A percentile compares a stretch with the other conserved stretches of the same genome.
phyloP scores from a whole-genome alignment of 2,113 vertebrate genomes.

The Agapornis roseicollis region DNA sequence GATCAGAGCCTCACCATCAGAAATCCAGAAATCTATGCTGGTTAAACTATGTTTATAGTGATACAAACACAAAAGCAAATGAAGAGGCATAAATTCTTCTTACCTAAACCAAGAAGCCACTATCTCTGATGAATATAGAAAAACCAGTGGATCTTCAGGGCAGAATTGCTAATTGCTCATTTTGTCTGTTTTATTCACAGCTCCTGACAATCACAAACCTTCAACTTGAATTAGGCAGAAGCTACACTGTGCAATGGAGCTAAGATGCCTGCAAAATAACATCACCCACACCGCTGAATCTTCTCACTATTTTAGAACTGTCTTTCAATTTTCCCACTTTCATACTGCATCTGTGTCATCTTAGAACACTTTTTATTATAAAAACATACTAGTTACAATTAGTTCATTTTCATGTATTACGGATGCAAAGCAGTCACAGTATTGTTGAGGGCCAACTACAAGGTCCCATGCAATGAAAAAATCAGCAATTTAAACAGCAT shows the following conservation, averaged over 20 bases:
- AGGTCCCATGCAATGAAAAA: neutral
- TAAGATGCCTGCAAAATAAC: neutral
- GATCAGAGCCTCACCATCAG: neutral
- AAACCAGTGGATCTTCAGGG: accelerated
- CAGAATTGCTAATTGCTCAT: neutral
- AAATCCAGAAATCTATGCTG: neutral
- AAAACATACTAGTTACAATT: accelerated
- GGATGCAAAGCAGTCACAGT: accelerated
- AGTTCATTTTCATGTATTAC: neutral
- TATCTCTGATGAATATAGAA: neutral
- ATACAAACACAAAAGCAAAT: neutral
- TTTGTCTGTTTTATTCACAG: neutral
- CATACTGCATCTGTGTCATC: neutral
- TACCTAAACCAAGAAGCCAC: neutral
- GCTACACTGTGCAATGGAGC: conserved; percentile 60
- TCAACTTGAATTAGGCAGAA: conserved; percentile 35
- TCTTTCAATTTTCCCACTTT: neutral
- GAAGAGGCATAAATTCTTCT: neutral
- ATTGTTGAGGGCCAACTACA: neutral
- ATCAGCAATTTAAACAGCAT: neutral
- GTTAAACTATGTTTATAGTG: accelerated
- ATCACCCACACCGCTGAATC: accelerated
- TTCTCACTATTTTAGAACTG: accelerated
- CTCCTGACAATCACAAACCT: neutral
- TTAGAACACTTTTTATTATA: neutral